Conservation (phyloP, 2,113 vertebrate species). For the Notechis scutatus region DNA sequence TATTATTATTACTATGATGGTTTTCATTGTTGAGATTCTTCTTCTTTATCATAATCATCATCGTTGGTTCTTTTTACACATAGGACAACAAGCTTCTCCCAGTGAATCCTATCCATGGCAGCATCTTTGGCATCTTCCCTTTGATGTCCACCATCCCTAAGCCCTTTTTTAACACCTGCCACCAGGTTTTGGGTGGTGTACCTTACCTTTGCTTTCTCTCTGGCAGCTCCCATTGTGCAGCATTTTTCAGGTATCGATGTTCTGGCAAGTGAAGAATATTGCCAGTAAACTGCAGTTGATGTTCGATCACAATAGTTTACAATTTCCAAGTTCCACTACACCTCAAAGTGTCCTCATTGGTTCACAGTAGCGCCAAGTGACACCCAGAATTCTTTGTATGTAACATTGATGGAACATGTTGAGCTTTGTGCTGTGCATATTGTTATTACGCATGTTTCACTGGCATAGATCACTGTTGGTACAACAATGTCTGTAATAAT, state of each 20-base stretch:
- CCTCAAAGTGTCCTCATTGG: neutral
- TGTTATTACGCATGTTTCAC: neutral
- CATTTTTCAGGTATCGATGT: neutral
- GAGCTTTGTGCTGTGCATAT: neutral
- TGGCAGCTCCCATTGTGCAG: neutral
- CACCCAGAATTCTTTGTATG: neutral
- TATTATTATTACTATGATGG: neutral
- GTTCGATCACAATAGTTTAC: neutral
- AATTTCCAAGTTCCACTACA: neutral
- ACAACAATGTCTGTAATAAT: neutral
- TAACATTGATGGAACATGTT: too few relatives aligned
- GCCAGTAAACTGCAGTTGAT: neutral
- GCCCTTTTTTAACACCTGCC: neutral
- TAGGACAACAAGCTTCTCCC: neutral
- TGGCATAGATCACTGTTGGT: neutral
- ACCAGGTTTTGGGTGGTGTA: neutral
- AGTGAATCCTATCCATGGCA: neutral
- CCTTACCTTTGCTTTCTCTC: neutral
- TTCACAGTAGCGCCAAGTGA: neutral
- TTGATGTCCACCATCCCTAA: neutral
- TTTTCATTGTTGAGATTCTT: neutral
- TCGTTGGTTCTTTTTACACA: neutral
- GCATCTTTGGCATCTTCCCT: neutral
- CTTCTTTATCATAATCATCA: neutral
- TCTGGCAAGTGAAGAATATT: neutral